Evolutionary conservation across 2,888 invertebrate genomes (phyloP).

Genomic region (Odontomyia ornata): DNA sequence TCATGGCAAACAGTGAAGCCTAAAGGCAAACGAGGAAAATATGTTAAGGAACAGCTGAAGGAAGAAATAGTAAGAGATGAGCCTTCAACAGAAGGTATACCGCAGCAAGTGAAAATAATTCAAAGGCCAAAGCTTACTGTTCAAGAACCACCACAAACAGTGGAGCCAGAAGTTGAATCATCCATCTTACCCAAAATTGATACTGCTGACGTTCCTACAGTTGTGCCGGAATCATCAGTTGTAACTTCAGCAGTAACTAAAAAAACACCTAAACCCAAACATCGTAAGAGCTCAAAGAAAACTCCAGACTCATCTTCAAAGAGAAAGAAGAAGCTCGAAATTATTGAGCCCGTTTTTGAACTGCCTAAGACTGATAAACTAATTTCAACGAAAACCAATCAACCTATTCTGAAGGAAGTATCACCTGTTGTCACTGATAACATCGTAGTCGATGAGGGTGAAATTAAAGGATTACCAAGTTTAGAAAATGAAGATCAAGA

Average conservation of each 20-base stretch:
- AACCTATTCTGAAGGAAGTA: background rate
- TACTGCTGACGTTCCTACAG: background rate
- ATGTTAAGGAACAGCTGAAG: conserved; percentile 17
- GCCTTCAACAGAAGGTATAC: background rate
- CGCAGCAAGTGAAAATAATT: background rate
- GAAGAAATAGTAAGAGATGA: background rate
- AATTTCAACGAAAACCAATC: background rate
- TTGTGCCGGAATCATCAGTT: background rate
- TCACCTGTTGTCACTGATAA: background rate
- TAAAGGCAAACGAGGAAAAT: conserved; percentile 46
- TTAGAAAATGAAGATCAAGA: background rate
- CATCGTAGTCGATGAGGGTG: background rate
- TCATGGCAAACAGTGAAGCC: conserved; percentile 50
- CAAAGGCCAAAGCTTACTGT: no score
- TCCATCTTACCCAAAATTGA: background rate
- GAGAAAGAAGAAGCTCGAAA: conserved; percentile 35
- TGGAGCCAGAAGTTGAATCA: background rate
- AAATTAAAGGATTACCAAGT: background rate
- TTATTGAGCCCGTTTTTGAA: conserved; percentile 24
- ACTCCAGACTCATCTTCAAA: conserved; percentile 7
- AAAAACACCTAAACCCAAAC: conserved; percentile 36
- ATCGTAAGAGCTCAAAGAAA: conserved; percentile 43
- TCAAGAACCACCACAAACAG: background rate
- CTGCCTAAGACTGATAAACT: conserved; percentile 41
- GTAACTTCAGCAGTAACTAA: background rate